These are phyloP conservation scores for Acestrorhynchus altus DNA, from an alignment of 2,797 vertebrate species.

Conservation along the genomic window DNA sequence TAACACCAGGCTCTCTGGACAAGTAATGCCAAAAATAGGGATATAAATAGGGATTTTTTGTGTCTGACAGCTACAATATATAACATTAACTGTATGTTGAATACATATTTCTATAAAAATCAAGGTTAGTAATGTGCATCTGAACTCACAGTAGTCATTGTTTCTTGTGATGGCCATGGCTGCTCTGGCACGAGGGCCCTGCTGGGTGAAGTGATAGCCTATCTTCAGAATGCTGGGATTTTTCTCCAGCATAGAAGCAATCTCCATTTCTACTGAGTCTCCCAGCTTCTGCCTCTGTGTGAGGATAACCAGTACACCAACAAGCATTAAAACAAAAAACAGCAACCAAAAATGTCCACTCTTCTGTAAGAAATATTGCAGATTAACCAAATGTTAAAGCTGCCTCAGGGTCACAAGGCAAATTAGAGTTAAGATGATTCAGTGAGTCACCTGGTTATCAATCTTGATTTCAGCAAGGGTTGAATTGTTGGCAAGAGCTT, in stretches of 20 bases:
- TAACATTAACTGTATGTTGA: too few relatives aligned
- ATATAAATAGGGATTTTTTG: too few relatives aligned
- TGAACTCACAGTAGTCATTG: conserved; percentile 89
- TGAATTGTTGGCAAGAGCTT: conserved; percentile 83
- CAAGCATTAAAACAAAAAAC: conserved; percentile 1
- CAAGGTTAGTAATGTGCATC: not conserved
- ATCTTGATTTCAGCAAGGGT: conserved; percentile 89
- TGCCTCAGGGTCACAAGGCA: not conserved
- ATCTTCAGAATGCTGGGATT: conserved; percentile 90
- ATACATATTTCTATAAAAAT: too few relatives aligned
- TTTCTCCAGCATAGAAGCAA: conserved; percentile 92
- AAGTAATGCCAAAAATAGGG: too few relatives aligned
- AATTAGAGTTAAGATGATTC: not conserved
- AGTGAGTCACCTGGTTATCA: conserved; percentile 88
- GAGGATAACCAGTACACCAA: not conserved
- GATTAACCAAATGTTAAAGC: not conserved
- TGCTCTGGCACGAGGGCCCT: conserved; percentile 90
- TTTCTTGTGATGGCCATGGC: conserved; percentile 91
- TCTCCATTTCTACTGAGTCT: conserved; percentile 94
- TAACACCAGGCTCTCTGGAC: too few relatives aligned
- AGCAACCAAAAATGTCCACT: not conserved
- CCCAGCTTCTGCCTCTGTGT: conserved; percentile 89
- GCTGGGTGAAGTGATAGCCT: conserved; percentile 95
- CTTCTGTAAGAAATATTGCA: not conserved
- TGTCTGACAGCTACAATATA: too few relatives aligned